phyloP scores from a whole-genome alignment of 2,888 invertebrate species.

The Anaspis maculata region DNA sequence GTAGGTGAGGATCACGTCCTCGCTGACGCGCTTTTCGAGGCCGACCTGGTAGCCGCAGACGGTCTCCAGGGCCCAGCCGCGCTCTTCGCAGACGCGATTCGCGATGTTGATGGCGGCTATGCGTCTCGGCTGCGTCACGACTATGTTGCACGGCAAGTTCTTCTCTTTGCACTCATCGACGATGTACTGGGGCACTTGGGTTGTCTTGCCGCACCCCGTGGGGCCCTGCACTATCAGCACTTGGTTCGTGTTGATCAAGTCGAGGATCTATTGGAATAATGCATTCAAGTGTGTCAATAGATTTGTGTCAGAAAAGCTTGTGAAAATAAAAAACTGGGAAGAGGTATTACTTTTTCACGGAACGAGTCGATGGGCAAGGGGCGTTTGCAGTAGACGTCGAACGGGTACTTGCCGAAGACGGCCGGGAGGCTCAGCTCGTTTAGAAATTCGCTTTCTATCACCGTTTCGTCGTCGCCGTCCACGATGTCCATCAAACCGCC shows the following conservation, averaged over 20 bases:
- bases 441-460: slow-evolving; percentile 5
- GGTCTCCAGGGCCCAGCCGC: slow-evolving; percentile 73
- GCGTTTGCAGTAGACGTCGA: slow-evolving; percentile 20
- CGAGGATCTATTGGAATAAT: slow-evolving; percentile 53
- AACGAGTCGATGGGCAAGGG: slow-evolving; percentile 29
- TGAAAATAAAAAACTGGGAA: not conserved
- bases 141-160: slow-evolving; percentile 68
- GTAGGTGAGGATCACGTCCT: slow-evolving; percentile 71
- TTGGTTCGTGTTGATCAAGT: slow-evolving; percentile 56
- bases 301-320: too few relatives aligned
- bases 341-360: slow-evolving; percentile 18
- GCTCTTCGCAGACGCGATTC: slow-evolving; percentile 71
- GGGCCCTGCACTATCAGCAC: slow-evolving; percentile 84
- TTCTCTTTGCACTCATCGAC: slow-evolving; percentile 65
- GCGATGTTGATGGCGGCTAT: slow-evolving; percentile 91
- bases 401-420: slow-evolving; percentile 24
- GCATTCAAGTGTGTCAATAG: slow-evolving; percentile 1
- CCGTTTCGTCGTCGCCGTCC: slow-evolving; percentile 6
- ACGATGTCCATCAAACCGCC: slow-evolving; percentile 7
- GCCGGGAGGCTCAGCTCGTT: slow-evolving; percentile 11
- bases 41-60: slow-evolving; percentile 89
- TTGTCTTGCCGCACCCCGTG: slow-evolving; percentile 93
- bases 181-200: slow-evolving; percentile 88
- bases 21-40: slow-evolving; percentile 50
- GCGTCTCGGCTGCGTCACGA: slow-evolving; percentile 88